phyloP scores from a whole-genome alignment of 2,888 invertebrate genomes.

The Alentia gelatinosa region DNA sequence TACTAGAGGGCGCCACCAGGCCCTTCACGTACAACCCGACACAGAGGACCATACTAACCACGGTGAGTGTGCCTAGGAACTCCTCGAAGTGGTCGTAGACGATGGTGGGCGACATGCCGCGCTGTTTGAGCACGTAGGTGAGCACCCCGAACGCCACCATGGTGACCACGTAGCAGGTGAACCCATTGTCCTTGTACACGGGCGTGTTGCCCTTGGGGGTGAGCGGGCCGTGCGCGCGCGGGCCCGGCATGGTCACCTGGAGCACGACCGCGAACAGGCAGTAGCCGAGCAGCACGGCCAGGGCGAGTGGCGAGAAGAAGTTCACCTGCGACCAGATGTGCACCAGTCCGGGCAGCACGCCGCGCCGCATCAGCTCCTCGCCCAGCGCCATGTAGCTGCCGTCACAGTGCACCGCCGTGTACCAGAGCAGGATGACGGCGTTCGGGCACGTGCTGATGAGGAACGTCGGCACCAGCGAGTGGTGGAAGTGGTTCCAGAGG shows the following conservation, averaged over 20 bases:
- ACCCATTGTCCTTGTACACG: slow-evolving; percentile 82
- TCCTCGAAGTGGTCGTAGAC: slow-evolving; percentile 82
- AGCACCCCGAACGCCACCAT: slow-evolving; percentile 77
- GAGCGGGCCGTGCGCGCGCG: slow-evolving; percentile 81
- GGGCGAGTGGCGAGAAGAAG: slow-evolving; percentile 69
- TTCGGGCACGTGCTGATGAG: slow-evolving; percentile 65
- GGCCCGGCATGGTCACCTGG: slow-evolving; percentile 80
- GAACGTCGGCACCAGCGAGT: slow-evolving; percentile 63
- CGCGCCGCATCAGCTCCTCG: slow-evolving; percentile 55
- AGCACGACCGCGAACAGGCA: slow-evolving; percentile 81
- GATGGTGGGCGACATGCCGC: slow-evolving; percentile 75
- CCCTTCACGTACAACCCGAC: slow-evolving; percentile 80
- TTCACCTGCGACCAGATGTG: slow-evolving; percentile 74
- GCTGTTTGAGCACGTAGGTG: slow-evolving; percentile 75
- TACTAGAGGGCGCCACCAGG: slow-evolving; percentile 75
- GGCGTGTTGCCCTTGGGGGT: slow-evolving; percentile 82
- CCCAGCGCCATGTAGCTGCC: slow-evolving; percentile 63
- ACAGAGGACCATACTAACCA: slow-evolving; percentile 81
- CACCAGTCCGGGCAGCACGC: slow-evolving; percentile 67
- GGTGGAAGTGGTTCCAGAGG: slow-evolving; percentile 34
- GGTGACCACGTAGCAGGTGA: slow-evolving; percentile 81
- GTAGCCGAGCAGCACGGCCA: slow-evolving; percentile 72
- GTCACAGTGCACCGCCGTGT: slow-evolving; percentile 63
- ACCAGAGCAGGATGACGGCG: slow-evolving; percentile 67
- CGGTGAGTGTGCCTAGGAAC: slow-evolving; percentile 81